Evolutionary conservation across 2,797 vertebrate genomes (phyloP).

Genomic region (Lagocephalus sceleratus): DNA sequence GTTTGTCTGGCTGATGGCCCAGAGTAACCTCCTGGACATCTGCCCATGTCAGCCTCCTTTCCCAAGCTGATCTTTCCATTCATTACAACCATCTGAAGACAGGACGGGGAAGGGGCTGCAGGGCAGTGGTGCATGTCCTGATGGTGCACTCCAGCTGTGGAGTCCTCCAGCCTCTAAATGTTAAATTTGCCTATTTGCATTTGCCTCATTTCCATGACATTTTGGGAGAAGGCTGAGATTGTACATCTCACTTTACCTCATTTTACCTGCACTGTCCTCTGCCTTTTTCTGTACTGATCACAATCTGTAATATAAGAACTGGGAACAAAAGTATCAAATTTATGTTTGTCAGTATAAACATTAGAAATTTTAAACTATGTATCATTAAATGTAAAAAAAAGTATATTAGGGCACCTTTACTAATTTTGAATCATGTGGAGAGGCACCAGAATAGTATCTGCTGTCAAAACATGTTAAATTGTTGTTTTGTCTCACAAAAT

Average conservation of each 20-base stretch:
- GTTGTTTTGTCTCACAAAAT: constrained; percentile 30
- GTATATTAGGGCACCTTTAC: not conserved
- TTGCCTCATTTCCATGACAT: not conserved
- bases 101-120: constrained; percentile 29
- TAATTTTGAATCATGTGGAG: not conserved
- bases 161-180: constrained; percentile 17
- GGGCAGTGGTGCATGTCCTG: constrained; percentile 44
- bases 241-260: not conserved
- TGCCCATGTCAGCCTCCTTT: constrained; percentile 58
- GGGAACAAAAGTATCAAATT: too few relatives aligned
- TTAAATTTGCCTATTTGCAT: constrained; percentile 20
- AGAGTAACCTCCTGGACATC: constrained; percentile 66
- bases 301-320: not conserved
- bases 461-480: constrained; percentile 43
- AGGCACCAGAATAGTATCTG: constrained; percentile 3
- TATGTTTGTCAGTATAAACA: too few relatives aligned
- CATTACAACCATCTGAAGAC: constrained; percentile 61
- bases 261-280: not conserved
- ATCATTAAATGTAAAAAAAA: too few relatives aligned
- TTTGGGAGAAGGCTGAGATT: constrained; percentile 1
- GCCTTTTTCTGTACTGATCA: not conserved
- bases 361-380: too few relatives aligned
- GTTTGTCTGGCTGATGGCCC: constrained; percentile 61
- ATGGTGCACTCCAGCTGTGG: constrained; percentile 27
- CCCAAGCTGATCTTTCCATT: constrained; percentile 59